These are phyloP conservation scores for Hormaphis cornu DNA, from an alignment of 1,140 invertebrate species.

Conservation along the genomic window DNA sequence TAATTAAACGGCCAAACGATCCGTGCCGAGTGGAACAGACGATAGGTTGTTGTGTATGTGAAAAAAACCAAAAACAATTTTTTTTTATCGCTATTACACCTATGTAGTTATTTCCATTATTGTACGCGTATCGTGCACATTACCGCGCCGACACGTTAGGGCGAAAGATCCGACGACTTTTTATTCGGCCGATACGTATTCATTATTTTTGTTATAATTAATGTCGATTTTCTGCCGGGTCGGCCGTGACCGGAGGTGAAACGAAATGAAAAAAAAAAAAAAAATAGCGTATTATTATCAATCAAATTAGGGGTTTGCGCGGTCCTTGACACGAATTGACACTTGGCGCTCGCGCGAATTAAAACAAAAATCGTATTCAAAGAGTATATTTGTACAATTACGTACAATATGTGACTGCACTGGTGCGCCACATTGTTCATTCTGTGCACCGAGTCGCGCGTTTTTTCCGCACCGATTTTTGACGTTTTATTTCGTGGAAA, in stretches of 20 bases:
- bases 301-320: not conserved
- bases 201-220: too few relatives aligned
- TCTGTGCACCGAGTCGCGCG: too few relatives aligned
- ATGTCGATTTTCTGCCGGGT: not conserved
- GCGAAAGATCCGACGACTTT: not conserved
- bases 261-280: not conserved
- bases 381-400: too few relatives aligned
- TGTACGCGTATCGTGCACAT: not conserved
- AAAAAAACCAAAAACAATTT: not conserved
- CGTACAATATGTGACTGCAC: too few relatives aligned
- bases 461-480: too few relatives aligned
- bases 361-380: too few relatives aligned
- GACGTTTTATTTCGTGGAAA: too few relatives aligned
- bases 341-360: too few relatives aligned
- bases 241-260: not conserved
- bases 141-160: not conserved
- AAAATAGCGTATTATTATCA: too few relatives aligned
- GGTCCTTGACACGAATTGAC: not conserved
- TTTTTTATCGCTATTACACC: not conserved
- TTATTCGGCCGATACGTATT: not conserved
- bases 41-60: too few relatives aligned
- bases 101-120: not conserved
- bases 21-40: not conserved
- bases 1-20: conserved; percentile 12
- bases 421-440: too few relatives aligned